These are phyloP conservation scores for Thermophis baileyi DNA, from an alignment of 2,113 vertebrate species.

Conservation along the genomic window DNA sequence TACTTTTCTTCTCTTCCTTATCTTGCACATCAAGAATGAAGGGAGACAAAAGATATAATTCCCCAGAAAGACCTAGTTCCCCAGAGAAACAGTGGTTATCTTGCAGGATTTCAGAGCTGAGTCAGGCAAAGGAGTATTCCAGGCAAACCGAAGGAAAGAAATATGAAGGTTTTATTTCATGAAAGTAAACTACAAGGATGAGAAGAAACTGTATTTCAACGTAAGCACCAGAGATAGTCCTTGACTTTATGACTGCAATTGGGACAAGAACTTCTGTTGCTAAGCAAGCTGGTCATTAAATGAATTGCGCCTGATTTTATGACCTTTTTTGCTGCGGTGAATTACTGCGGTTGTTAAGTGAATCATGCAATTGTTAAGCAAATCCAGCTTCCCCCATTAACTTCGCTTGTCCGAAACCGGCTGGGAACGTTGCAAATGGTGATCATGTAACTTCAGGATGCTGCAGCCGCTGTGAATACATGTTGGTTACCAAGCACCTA, in stretches of 20 bases:
- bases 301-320: no score
- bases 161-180: neutral
- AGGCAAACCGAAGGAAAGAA: accelerated
- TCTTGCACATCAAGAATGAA: neutral
- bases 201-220: neutral
- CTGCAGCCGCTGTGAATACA: neutral
- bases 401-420: neutral
- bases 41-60: slow-evolving; percentile 4
- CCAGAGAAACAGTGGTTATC: accelerated
- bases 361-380: neutral
- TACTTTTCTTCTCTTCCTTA: accelerated
- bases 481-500: neutral
- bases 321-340: no score
- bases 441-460: neutral
- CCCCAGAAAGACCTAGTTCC: accelerated
- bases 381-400: neutral
- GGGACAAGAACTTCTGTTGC: neutral
- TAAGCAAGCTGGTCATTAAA: neutral
- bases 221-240: neutral
- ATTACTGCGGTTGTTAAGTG: no score
- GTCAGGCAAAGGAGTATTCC: neutral
- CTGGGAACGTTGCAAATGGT: neutral
- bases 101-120: neutral
- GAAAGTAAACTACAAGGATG: neutral
- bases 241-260: neutral